Evolutionary conservation across 2,797 vertebrate species (phyloP), one percentile per base, ranked within the genome.

Genomic region (Acridotheres tristis): DNA sequence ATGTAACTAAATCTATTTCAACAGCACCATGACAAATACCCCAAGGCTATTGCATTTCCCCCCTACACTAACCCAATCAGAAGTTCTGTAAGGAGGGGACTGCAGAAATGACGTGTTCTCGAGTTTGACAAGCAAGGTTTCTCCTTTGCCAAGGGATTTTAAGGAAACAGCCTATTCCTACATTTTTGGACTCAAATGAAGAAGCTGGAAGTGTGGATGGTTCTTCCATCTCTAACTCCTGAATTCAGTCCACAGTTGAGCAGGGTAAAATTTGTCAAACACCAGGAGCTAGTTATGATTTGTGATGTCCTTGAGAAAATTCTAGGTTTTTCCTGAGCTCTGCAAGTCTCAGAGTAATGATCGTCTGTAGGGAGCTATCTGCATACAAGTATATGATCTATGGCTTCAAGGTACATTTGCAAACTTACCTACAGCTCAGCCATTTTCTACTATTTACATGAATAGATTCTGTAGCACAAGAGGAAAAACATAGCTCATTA

Each of bases 261-360:
- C 22, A 48, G 16, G 34, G 15, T 68, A 85, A 95, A 78, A 77
- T 80, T 29, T 3, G 3, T 59, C 75, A 77, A 50, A 91, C 45
- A 54, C 38, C 22, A 66, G 72, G 53, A 77, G 32, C 36, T 83
- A 6, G 34, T 58, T 78, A 48, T 55, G 58, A 85, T 83, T 91
- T 94, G 72, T 78, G 36, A n/a, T 62, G 86, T 74, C 89, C 84
- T 90, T 93, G 83, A 81, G 82, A 79, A 87, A 77, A 80, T 25
- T 63, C 57, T 80, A 54, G 26, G 1, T 61, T 92, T 95, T 84
- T 75, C 66, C 61, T 81, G 81, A 93, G 63, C 38, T 92, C 83
- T 82, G 77, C 53, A 90, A 88, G 19, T 89, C 57, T 89, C 72
- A 65, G 50, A 58, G 42, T 91, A 82, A 84, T 74, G 83, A 89